A percentile compares a stretch with the other conserved stretches of the same genome.
Conservation (phyloP, 2,113 vertebrate species). For the Coptodon rendalli region DNA sequence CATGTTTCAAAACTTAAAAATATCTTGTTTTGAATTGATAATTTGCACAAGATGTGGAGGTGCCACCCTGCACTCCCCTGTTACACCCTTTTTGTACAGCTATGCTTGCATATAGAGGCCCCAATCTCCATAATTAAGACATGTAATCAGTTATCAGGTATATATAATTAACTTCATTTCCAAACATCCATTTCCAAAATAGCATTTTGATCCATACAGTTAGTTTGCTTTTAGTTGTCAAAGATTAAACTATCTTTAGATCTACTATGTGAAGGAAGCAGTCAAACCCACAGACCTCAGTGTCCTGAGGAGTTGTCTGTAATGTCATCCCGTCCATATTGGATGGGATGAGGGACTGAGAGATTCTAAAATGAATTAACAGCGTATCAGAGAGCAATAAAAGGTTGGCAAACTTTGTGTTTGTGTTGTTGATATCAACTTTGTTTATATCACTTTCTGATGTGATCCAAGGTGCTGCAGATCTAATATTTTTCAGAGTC, state of each 20-base stretch:
- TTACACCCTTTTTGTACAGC: background rate
- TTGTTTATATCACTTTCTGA: background rate
- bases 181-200: background rate
- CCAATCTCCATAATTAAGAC: background rate
- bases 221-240: background rate
- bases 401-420: background rate
- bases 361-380: background rate
- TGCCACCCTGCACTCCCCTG: background rate
- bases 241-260: background rate
- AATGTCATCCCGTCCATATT: background rate
- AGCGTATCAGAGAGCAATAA: background rate
- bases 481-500: conserved; percentile 5
- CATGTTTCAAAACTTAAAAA: background rate
- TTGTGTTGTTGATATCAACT: background rate
- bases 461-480: conserved; percentile 32
- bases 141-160: background rate
- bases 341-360: background rate
- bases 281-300: background rate
- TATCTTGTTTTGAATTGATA: background rate
- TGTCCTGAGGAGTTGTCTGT: background rate
- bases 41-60: background rate
- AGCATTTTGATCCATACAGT: background rate
- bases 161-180: background rate
- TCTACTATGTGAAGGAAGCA: background rate
- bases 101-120: background rate